phyloP scores from a whole-genome alignment of 2,888 invertebrate genomes.

The Pyrrhia umbra region DNA sequence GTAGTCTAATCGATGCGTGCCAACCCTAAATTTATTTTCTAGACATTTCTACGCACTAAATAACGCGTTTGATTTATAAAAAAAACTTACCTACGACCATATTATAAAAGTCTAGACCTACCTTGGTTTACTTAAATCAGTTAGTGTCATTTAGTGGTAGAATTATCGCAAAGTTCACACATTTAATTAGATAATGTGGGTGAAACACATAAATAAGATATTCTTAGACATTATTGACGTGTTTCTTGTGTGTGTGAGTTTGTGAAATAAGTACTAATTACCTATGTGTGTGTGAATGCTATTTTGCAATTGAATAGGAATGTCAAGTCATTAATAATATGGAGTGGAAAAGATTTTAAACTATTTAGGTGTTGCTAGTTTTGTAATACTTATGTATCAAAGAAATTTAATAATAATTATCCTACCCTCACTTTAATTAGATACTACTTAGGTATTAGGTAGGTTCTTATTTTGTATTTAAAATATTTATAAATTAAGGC shows the following conservation, averaged over 20 bases:
- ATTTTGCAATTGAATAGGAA: constrained; percentile 35
- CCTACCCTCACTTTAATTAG: too few species aligned
- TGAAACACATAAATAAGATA: constrained; percentile 61
- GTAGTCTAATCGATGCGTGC: background rate
- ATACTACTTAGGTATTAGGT: too few species aligned
- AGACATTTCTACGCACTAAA: background rate
- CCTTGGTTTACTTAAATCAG: constrained; percentile 37
- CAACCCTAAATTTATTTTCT: background rate
- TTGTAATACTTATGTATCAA: background rate
- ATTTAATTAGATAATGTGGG: constrained; percentile 63
- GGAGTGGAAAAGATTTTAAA: constrained; percentile 8
- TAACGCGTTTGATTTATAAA: too few species aligned
- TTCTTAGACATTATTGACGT: constrained; percentile 58
- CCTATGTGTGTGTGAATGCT: constrained; percentile 7
- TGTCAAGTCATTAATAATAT: constrained; percentile 10
- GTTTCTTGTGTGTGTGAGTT: constrained; percentile 27
- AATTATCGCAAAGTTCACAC: constrained; percentile 68
- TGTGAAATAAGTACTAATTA: background rate
- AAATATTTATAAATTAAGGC: too few species aligned
- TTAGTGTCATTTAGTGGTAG: constrained; percentile 35
- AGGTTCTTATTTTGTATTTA: too few species aligned
- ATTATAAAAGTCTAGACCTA: background rate
- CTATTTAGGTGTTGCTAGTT: background rate
- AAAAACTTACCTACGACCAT: background rate
- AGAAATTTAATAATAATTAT: too few species aligned